Evolutionary conservation across 2,113 vertebrate species (phyloP).

Genomic region (Xiphophorus hellerii): DNA sequence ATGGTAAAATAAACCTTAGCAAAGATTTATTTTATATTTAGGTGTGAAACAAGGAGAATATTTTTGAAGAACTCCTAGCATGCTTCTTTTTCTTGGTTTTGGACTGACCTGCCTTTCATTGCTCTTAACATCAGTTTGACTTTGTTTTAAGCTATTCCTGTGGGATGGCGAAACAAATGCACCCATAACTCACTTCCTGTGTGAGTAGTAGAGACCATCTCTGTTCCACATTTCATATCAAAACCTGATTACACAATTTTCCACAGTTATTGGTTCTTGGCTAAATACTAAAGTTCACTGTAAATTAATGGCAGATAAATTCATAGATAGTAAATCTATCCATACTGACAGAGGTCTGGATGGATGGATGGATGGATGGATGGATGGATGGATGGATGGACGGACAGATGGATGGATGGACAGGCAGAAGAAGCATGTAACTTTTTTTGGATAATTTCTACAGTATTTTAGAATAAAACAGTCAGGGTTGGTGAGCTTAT

Average conservation of each 20-base stretch:
- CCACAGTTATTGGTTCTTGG: too few relatives aligned
- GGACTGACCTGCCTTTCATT: neutral
- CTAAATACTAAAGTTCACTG: too few relatives aligned
- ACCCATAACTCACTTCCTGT: neutral
- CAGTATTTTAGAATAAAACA: too few relatives aligned
- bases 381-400: too few relatives aligned
- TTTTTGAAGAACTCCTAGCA: neutral
- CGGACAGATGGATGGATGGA: too few relatives aligned
- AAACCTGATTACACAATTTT: neutral
- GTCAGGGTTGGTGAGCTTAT: too few relatives aligned
- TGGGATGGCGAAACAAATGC: neutral
- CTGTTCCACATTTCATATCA: neutral
- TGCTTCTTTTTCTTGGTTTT: neutral
- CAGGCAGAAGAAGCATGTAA: too few relatives aligned
- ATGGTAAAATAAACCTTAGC: slow-evolving; percentile 7
- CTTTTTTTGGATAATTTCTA: too few relatives aligned
- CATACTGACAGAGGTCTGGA: too few relatives aligned
- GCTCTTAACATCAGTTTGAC: neutral
- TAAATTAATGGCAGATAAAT: too few relatives aligned
- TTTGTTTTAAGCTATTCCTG: neutral
- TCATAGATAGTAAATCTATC: too few relatives aligned
- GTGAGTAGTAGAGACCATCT: neutral
- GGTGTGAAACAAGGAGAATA: neutral
- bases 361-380: too few relatives aligned
- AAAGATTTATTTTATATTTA: neutral